These are phyloP conservation scores for Notospermus geniculatus DNA, from an alignment of 1,140 invertebrate genomes.

Conservation along the genomic window DNA sequence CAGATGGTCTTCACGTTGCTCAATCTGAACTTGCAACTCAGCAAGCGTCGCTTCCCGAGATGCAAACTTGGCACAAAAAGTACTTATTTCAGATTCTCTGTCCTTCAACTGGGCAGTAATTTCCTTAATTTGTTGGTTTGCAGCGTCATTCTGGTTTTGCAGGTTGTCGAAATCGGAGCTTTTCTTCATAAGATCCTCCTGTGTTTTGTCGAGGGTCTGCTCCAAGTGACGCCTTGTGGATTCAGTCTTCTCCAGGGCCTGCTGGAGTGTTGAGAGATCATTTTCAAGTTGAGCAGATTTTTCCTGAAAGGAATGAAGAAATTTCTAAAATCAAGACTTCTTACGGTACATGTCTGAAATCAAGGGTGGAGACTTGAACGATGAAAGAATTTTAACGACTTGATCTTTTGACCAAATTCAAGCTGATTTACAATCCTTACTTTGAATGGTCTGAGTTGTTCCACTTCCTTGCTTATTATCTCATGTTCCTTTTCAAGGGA, in stretches of 20 bases:
- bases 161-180: constrained; percentile 1
- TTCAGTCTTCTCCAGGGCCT: neutral
- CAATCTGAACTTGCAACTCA: constrained; percentile 3
- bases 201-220: constrained; percentile 3
- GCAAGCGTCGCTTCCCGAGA: constrained; percentile 6
- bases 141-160: neutral
- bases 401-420: too few species aligned
- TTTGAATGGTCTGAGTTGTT: too few species aligned
- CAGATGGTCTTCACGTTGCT: constrained; percentile 9
- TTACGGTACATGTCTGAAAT: too few species aligned
- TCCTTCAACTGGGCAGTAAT: neutral
- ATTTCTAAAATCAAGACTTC: too few species aligned
- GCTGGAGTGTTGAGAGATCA: constrained; percentile 6
- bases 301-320: too few species aligned
- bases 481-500: too few species aligned
- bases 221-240: neutral
- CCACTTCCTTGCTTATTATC: too few species aligned
- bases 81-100: neutral
- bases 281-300: too few species aligned
- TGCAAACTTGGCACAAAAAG: constrained; percentile 2
- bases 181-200: neutral
- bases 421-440: too few species aligned
- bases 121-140: too few species aligned
- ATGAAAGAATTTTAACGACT: too few species aligned
- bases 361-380: too few species aligned